phyloP scores from a whole-genome alignment of 2,113 vertebrate genomes.

The Colinus virginianus region DNA sequence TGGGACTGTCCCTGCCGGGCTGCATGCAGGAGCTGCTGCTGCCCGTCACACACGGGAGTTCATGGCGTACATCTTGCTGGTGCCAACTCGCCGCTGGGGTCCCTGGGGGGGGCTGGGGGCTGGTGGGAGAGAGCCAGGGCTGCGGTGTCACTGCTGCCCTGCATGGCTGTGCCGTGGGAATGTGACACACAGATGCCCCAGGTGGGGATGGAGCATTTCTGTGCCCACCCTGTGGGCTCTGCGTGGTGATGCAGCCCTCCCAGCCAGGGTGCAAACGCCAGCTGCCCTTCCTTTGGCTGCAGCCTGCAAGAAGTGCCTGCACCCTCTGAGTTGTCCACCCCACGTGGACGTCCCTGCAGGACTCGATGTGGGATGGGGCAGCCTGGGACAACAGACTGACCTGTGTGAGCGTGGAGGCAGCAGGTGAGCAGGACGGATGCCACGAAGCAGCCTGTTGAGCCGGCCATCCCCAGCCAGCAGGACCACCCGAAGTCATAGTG shows the following conservation, averaged over 20 bases:
- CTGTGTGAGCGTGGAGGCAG: slow-evolving; percentile 58
- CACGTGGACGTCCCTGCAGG: accelerated
- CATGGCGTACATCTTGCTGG: slow-evolving; percentile 70
- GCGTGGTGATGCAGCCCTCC: neutral
- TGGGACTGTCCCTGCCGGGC: accelerated
- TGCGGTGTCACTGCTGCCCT: neutral
- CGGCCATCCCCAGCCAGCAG: slow-evolving; percentile 79
- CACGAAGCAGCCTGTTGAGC: slow-evolving; percentile 62
- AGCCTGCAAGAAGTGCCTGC: neutral
- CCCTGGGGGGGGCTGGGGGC: slow-evolving; percentile 2
- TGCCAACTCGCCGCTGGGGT: neutral
- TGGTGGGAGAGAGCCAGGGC: neutral
- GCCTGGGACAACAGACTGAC: slow-evolving; percentile 41
- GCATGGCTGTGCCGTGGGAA: too few relatives aligned
- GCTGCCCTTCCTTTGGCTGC: neutral
- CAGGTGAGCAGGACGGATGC: slow-evolving; percentile 69
- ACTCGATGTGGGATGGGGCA: neutral
- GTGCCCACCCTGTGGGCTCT: neutral
- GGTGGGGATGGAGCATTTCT: neutral
- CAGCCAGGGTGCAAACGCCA: too few relatives aligned
- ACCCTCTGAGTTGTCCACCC: neutral
- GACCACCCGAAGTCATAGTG: slow-evolving; percentile 82
- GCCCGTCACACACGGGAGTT: slow-evolving; percentile 70
- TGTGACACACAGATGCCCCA: neutral
- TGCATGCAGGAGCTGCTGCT: accelerated